Conservation (phyloP, 2,797 vertebrate genomes). For the Gallinago solitaria region DNA sequence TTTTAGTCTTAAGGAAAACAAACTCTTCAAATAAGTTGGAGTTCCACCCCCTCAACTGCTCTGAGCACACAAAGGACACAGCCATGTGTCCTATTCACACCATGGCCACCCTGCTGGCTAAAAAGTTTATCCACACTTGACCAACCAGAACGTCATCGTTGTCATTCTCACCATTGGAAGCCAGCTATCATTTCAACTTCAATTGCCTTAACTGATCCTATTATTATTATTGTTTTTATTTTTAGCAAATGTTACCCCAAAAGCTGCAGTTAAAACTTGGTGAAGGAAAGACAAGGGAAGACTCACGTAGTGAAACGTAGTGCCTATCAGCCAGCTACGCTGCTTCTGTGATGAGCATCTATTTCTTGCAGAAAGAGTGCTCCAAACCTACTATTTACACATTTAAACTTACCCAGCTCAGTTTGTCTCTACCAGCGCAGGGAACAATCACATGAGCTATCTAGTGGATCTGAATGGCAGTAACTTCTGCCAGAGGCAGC, state of each 20-base stretch:
- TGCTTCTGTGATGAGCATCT: background rate
- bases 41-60: background rate
- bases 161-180: background rate
- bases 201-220: background rate
- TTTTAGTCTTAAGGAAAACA: background rate
- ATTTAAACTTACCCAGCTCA: background rate
- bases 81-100: fast-evolving
- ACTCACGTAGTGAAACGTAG: background rate
- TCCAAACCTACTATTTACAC: background rate
- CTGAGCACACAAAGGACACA: background rate
- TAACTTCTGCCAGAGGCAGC: conserved; percentile 31
- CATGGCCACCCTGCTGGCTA: background rate
- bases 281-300: background rate
- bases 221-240: background rate
- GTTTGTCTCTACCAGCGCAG: background rate
- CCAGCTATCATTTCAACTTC: background rate
- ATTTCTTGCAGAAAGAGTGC: background rate
- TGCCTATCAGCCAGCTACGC: background rate
- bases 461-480: conserved; percentile 3
- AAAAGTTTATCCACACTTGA: background rate
- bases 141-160: background rate
- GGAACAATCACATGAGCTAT: background rate
- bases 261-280: background rate
- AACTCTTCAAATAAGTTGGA: background rate
- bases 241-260: background rate